Evolutionary conservation across 2,113 vertebrate genomes (phyloP).

Genomic region (Sigmodon hispidus): DNA sequence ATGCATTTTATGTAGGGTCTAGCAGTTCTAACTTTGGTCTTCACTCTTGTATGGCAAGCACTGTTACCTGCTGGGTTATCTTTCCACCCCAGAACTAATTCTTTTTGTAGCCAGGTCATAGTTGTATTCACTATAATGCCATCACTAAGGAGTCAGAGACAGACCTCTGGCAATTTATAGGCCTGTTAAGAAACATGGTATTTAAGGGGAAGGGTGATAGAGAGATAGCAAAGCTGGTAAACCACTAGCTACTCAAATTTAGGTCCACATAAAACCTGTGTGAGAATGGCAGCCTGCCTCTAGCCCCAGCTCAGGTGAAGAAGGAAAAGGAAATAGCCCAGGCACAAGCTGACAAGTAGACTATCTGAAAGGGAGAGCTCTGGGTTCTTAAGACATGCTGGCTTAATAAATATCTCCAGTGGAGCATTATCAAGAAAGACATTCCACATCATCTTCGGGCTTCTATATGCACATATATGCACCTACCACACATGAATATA

Average conservation of each 20-base stretch:
- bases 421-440: neutral
- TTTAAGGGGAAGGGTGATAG: neutral
- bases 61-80: no score
- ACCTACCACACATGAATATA: neutral
- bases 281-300: neutral
- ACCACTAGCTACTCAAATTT: neutral
- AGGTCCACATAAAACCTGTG: no score
- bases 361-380: no score
- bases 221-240: neutral
- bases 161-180: neutral
- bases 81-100: neutral
- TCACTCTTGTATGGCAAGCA: neutral
- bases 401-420: neutral
- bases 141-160: neutral
- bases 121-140: no score
- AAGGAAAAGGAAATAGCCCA: neutral
- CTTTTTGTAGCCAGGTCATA: neutral
- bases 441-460: neutral
- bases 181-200: neutral
- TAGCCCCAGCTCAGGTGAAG: neutral
- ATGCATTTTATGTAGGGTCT: neutral
- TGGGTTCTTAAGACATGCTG: neutral
- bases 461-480: neutral
- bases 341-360: neutral
- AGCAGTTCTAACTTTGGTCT: neutral